These are phyloP conservation scores for Rhopalosiphum maidis DNA, from an alignment of 1,140 invertebrate species.

Conservation along the genomic window DNA sequence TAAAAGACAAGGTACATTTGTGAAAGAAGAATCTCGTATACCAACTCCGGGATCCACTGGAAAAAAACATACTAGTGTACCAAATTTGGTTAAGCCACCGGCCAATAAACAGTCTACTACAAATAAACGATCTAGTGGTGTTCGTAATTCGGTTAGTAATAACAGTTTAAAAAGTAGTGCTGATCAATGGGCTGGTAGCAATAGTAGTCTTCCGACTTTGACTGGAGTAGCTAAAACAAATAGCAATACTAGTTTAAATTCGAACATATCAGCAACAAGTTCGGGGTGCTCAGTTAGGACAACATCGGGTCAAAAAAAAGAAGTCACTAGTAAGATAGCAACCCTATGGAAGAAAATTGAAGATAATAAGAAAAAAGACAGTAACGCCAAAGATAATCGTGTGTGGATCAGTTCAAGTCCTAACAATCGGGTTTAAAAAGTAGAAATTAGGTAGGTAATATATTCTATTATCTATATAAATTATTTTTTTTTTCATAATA, in stretches of 20 bases:
- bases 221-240: slow-evolving; percentile 64
- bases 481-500: slow-evolving; percentile 4
- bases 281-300: slow-evolving; percentile 59
- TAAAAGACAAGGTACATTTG: slow-evolving; percentile 61
- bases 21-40: slow-evolving; percentile 61
- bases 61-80: slow-evolving; percentile 61
- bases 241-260: slow-evolving; percentile 71
- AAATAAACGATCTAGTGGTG: slow-evolving; percentile 58
- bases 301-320: slow-evolving; percentile 65
- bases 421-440: slow-evolving; percentile 23
- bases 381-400: slow-evolving; percentile 69
- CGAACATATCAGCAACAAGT: slow-evolving; percentile 63
- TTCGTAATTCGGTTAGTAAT: slow-evolving; percentile 62
- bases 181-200: slow-evolving; percentile 64
- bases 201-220: slow-evolving; percentile 30
- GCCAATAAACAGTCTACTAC: slow-evolving; percentile 58
- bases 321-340: slow-evolving; percentile 86
- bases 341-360: slow-evolving; percentile 87
- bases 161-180: slow-evolving; percentile 67
- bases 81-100: slow-evolving; percentile 60
- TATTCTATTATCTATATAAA: not conserved
- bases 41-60: slow-evolving; percentile 59
- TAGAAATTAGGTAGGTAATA: not conserved
- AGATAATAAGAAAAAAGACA: slow-evolving; percentile 71
- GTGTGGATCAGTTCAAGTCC: slow-evolving; percentile 67